A percentile compares a stretch with the other conserved stretches of the same genome.
Evolutionary conservation across 2,797 vertebrate genomes (phyloP).

Genomic region (Zenarchopterus dispar): DNA sequence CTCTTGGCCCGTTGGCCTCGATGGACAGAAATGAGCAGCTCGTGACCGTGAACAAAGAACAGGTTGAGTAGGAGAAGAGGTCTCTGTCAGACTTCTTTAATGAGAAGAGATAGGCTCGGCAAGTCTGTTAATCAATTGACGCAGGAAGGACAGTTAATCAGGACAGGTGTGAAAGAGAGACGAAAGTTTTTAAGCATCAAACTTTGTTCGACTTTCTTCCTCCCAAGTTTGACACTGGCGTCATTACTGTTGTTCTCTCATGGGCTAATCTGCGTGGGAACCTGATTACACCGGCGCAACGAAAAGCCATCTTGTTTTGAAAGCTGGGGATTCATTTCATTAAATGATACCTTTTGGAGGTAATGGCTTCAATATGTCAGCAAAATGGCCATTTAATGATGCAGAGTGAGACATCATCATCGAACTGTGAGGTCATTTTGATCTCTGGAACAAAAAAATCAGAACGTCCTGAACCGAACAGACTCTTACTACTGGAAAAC

Average conservation of each 20-base stretch:
- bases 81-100: constrained; percentile 59
- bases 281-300: constrained; percentile 33
- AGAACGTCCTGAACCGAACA: constrained; percentile 48
- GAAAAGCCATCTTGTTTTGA: constrained; percentile 52
- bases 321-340: constrained; percentile 42
- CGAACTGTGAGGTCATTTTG: constrained; percentile 40
- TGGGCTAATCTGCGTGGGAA: constrained; percentile 27
- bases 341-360: constrained; percentile 54
- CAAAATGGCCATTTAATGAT: constrained; percentile 65
- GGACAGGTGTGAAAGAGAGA: constrained; percentile 36
- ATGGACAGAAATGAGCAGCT: constrained; percentile 45
- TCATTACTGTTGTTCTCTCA: constrained; percentile 35
- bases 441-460: constrained; percentile 41
- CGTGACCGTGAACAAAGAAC: constrained; percentile 60
- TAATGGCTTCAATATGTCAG: constrained; percentile 62
- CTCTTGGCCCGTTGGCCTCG: constrained; percentile 48
- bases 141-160: constrained; percentile 44
- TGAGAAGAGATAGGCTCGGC: constrained; percentile 48
- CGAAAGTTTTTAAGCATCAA: constrained; percentile 37
- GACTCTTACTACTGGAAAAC: constrained; percentile 15
- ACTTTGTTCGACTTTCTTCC: constrained; percentile 41
- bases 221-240: constrained; percentile 2
- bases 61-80: constrained; percentile 51
- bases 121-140: constrained; percentile 57
- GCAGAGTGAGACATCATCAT: constrained; percentile 37